Percentiles rank a stretch among this genome's conserved stretches.
Conservation (phyloP, 2,113 vertebrate genomes). For the Reinhardtius hippoglossoides region DNA sequence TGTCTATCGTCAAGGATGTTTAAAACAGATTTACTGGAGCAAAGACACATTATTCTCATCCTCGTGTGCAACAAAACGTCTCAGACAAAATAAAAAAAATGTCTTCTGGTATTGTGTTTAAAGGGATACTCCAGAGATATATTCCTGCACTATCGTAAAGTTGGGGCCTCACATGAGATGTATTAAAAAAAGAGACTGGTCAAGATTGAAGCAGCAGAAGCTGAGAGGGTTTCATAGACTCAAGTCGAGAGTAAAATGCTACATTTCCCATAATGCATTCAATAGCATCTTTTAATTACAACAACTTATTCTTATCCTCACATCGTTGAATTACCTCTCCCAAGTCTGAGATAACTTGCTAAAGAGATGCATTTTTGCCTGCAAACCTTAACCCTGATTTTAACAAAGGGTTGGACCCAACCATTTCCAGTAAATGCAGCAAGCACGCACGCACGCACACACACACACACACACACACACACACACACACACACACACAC, state of each 20-base stretch:
- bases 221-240: neutral
- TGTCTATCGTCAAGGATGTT: slow-evolving; percentile 9
- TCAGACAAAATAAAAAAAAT: neutral
- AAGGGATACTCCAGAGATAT: neutral
- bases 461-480: neutral
- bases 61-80: neutral
- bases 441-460: neutral
- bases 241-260: neutral
- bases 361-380: neutral
- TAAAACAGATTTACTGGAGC: neutral
- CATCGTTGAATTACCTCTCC: neutral
- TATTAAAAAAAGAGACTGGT: neutral
- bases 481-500: slow-evolving; percentile 2
- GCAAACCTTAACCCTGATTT: neutral
- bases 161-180: neutral
- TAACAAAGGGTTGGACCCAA: slow-evolving; percentile 3
- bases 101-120: neutral
- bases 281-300: neutral
- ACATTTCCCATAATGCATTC: neutral
- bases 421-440: slow-evolving; percentile 31
- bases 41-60: neutral
- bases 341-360: neutral
- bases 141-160: neutral
- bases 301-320: neutral
- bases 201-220: neutral